Evolutionary conservation across 2,797 vertebrate species (phyloP).

Genomic region (Pangasius mekongensis): DNA sequence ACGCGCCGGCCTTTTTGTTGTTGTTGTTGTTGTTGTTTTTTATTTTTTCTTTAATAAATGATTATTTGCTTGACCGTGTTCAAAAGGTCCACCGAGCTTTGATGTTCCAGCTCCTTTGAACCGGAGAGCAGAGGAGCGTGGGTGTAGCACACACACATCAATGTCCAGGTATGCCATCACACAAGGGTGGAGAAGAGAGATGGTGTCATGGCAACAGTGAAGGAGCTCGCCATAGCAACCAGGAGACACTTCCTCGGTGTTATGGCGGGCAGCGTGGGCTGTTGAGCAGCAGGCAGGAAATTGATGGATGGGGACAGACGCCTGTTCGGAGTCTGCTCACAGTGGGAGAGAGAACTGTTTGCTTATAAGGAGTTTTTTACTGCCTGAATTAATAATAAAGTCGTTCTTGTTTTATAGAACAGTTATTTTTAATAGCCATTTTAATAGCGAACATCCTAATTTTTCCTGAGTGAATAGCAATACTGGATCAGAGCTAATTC

Average conservation of each 20-base stretch:
- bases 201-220: conserved; percentile 43
- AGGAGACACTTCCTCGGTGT: conserved; percentile 18
- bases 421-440: neutral
- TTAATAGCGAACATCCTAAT: neutral
- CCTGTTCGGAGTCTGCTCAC: neutral
- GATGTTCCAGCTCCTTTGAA: conserved; percentile 74
- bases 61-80: conserved; percentile 61
- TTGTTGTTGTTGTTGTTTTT: too few relatives aligned
- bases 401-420: neutral
- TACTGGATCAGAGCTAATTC: neutral
- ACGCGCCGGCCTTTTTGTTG: neutral
- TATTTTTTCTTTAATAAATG: neutral
- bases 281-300: conserved; percentile 25
- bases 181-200: conserved; percentile 45
- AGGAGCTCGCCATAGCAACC: conserved; percentile 47
- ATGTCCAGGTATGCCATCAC: conserved; percentile 44
- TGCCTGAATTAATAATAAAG: neutral
- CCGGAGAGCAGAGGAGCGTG: conserved; percentile 60
- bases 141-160: conserved; percentile 1
- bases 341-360: neutral
- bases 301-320: neutral
- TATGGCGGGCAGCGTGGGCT: conserved; percentile 45
- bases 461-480: neutral
- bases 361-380: neutral
- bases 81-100: conserved; percentile 67